These are phyloP conservation scores for Tanytarsus gracilentus DNA, from an alignment of 2,888 invertebrate genomes.

Conservation along the genomic window DNA sequence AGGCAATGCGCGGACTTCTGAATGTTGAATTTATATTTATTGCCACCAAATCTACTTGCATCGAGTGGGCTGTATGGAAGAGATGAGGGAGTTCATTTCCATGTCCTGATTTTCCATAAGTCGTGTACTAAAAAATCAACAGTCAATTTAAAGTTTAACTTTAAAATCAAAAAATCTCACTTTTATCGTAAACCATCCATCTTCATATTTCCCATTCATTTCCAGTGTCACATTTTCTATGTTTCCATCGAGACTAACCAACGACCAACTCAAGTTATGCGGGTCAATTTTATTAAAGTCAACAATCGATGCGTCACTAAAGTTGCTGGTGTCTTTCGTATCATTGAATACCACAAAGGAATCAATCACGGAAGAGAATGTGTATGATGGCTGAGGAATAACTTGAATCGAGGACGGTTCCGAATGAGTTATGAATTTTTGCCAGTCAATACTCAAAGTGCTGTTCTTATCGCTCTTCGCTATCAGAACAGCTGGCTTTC, in stretches of 20 bases:
- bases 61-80: slow-evolving; percentile 56
- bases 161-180: slow-evolving; percentile 35
- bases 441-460: slow-evolving; percentile 47
- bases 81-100: slow-evolving; percentile 52
- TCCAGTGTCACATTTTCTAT: slow-evolving; percentile 38
- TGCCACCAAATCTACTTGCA: slow-evolving; percentile 53
- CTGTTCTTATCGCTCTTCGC: slow-evolving; percentile 46
- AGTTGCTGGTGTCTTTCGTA: slow-evolving; percentile 44
- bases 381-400: slow-evolving; percentile 47
- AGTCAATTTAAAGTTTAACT: neutral
- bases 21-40: slow-evolving; percentile 47
- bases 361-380: slow-evolving; percentile 52
- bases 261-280: slow-evolving; percentile 41
- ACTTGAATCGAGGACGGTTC: slow-evolving; percentile 40
- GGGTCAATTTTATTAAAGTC: slow-evolving; percentile 40
- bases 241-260: slow-evolving; percentile 37
- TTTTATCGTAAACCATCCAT: slow-evolving; percentile 37
- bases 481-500: slow-evolving; percentile 51
- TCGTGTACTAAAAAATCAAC: slow-evolving; percentile 47
- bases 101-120: slow-evolving; percentile 43
- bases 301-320: slow-evolving; percentile 36
- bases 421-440: slow-evolving; percentile 35
- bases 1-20: slow-evolving; percentile 51
- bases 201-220: slow-evolving; percentile 36
- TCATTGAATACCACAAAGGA: slow-evolving; percentile 55